Base-by-base conservation (phyloP, 2,797 vertebrate genomes). In the Hyperoplus lanceolatus region DNA sequence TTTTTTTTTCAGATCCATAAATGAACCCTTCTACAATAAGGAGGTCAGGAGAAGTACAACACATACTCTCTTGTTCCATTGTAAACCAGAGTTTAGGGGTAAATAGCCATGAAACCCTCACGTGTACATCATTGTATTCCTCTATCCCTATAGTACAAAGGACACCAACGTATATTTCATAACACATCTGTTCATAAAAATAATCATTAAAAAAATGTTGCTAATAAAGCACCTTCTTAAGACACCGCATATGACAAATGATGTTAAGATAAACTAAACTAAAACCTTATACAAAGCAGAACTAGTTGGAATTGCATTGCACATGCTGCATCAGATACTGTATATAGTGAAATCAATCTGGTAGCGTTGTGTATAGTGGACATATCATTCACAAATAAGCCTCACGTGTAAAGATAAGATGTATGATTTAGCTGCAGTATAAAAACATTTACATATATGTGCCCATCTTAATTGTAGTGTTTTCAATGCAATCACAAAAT, bases 71-170 rank as follows among this genome's bases (percentile, higher is more conserved):
- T 4, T 57, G 43, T 16, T 0, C 16, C 12, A 53, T 38, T 63
- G 48, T 18, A 70, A 63, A 70, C 65, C 74, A n/a, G n/a, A 16
- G 42, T 8, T 58, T 42, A 51, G 11, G 46, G 13, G 38, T 10
- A 16, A 12, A 48, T 21, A 21, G 21, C 21, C 1, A 49, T 64
- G 70, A 64, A 64, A 29, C 42, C 51, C 41, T 6, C 53, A 53
- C 54, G 43, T 29, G 8, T 5, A 14, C 12, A 36, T 48, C 13
- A 48, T 50, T 45, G 0, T 18, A 14, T 11, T 39, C 11, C n/a
- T 57, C 42, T 4, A 5, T 21, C 18, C 3, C n/a, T 15, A 50
- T 15, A 50, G 4, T 8, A 12, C 39, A 45, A 13, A 21, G 29
- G 10, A 42, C 29, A 15, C 5, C 3, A 56, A 12, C 2, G 7